Percentiles rank a stretch among this genome's conserved stretches.
Evolutionary conservation across 2,888 invertebrate genomes (phyloP).

Genomic region (Tetragonula carbonaria): DNA sequence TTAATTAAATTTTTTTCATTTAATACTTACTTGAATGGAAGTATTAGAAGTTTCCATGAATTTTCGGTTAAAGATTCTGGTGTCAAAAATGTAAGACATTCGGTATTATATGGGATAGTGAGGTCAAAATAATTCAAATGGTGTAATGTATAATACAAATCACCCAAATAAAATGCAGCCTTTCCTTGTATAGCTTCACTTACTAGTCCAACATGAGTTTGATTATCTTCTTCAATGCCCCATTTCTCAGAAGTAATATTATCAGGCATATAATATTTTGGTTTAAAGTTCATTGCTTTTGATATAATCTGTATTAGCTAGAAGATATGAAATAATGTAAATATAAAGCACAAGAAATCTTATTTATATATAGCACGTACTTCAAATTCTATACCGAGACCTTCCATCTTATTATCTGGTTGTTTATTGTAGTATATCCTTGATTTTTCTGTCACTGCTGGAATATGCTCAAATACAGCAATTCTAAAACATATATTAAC

Average conservation of each 20-base stretch:
- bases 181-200: conserved; percentile 89
- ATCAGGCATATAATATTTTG: conserved; percentile 88
- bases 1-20: background rate
- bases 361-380: conserved; percentile 81
- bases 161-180: conserved; percentile 91
- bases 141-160: conserved; percentile 90
- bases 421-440: conserved; percentile 56
- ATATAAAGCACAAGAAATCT: background rate
- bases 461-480: conserved; percentile 89
- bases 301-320: conserved; percentile 89
- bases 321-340: conserved; percentile 66
- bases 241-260: conserved; percentile 88
- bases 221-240: conserved; percentile 88
- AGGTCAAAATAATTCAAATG: conserved; percentile 90
- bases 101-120: conserved; percentile 91
- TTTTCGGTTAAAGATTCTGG: conserved; percentile 92
- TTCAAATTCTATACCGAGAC: conserved; percentile 89
- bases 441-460: conserved; percentile 86
- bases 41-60: conserved; percentile 92
- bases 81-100: conserved; percentile 93
- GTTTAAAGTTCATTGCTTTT: conserved; percentile 89
- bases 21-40: conserved; percentile 89
- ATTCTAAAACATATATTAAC: conserved; percentile 86
- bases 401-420: conserved; percentile 55
- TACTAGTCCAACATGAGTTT: conserved; percentile 89